phyloP scores from a whole-genome alignment of 53 echinoderm and acorn worm genomes.

The Echinometra lucunter region DNA sequence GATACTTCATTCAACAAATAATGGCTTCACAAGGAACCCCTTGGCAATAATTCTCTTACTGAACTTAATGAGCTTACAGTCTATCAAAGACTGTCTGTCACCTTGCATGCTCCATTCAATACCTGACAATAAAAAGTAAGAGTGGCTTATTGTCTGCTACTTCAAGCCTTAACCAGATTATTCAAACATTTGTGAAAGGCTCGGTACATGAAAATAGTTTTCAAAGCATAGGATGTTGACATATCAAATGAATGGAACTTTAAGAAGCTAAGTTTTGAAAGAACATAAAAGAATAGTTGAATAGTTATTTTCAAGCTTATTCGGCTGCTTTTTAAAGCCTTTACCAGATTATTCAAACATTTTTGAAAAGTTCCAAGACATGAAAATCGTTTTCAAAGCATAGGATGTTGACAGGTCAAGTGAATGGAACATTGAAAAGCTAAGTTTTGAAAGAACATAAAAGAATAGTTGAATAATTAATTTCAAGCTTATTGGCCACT shows the following conservation, averaged over 20 bases:
- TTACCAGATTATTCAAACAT: background rate
- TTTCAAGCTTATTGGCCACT: no score
- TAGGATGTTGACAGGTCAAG: no score
- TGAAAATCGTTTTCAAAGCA: background rate
- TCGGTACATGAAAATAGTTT: background rate
- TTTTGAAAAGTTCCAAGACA: background rate
- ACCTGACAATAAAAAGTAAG: background rate
- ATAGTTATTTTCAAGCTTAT: no score
- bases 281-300: no score
- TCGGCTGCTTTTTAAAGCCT: background rate
- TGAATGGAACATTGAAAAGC: no score
- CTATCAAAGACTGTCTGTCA: conserved; percentile 2
- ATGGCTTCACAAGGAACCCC: background rate
- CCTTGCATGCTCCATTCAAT: background rate
- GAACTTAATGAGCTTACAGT: background rate
- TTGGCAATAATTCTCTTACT: background rate
- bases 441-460: no score
- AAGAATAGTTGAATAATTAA: no score
- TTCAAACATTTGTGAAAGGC: background rate
- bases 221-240: background rate
- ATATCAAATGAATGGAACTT: no score
- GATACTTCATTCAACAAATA: background rate
- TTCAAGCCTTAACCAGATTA: background rate
- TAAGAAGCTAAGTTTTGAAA: no score
- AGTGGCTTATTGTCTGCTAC: background rate